These are phyloP conservation scores for Notarius quadriscutis DNA, from an alignment of 2,113 vertebrate species.

Conservation along the genomic window DNA sequence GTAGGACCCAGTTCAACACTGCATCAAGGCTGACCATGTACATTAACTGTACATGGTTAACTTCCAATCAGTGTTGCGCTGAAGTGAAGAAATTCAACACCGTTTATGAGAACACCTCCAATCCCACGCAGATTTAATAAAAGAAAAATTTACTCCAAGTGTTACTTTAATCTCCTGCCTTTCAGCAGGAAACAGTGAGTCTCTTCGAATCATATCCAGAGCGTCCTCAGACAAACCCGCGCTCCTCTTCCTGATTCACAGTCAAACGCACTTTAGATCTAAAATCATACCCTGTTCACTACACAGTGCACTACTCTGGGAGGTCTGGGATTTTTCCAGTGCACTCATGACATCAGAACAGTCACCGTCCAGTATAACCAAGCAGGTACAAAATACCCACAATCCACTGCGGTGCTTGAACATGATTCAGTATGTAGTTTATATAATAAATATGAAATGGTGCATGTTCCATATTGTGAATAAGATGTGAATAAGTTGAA, in stretches of 20 bases:
- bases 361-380: no score
- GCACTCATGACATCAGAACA: neutral
- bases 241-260: neutral
- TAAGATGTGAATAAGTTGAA: no score
- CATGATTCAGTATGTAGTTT: neutral
- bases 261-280: neutral
- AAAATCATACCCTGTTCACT: neutral
- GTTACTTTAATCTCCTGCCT: neutral
- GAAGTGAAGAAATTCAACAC: neutral
- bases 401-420: neutral
- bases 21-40: no score
- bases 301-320: neutral
- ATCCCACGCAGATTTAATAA: neutral
- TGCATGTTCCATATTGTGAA: neutral
- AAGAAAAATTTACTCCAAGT: neutral
- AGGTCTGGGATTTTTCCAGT: neutral
- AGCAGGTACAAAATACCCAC: neutral
- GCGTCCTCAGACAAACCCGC: neutral
- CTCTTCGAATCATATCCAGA: neutral
- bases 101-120: neutral
- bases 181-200: neutral
- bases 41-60: neutral
- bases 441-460: neutral
- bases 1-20: neutral
- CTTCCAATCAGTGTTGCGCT: neutral